phyloP scores from a whole-genome alignment of 2,113 vertebrate genomes.

The Bos javanicus region DNA sequence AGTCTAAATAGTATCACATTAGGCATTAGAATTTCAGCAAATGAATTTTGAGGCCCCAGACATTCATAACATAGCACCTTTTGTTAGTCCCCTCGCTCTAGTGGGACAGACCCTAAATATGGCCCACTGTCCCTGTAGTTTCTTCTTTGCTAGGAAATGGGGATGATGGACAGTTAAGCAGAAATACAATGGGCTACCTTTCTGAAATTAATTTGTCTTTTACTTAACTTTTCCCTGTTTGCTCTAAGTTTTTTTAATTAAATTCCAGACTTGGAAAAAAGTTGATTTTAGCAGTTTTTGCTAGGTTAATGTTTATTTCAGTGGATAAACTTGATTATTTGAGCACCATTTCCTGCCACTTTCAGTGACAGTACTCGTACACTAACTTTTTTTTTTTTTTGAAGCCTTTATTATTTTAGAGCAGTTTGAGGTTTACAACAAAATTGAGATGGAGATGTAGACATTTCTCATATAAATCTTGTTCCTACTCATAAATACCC shows the following conservation, averaged over 20 bases:
- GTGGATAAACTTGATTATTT: background rate
- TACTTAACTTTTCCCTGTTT: background rate
- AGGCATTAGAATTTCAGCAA: background rate
- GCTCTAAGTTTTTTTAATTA: background rate
- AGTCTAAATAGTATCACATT: background rate
- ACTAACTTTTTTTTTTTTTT: background rate
- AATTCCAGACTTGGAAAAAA: background rate
- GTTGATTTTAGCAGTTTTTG: background rate
- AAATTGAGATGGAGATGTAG: background rate
- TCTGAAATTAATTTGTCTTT: background rate
- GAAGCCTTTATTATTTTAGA: background rate
- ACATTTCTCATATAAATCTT: background rate
- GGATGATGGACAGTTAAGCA: background rate
- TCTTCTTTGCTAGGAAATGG: background rate
- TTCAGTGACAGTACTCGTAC: background rate
- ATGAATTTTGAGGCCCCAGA: background rate
- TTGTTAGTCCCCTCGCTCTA: background rate
- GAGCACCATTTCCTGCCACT: background rate
- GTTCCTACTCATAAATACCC: background rate
- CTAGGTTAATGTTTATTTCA: background rate
- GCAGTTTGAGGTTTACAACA: background rate
- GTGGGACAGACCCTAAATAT: background rate
- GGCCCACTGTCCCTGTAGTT: background rate
- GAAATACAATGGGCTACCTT: background rate
- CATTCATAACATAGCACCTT: background rate